These are phyloP conservation scores for Colius striatus DNA, from an alignment of 2,113 vertebrate species.

Conservation along the genomic window DNA sequence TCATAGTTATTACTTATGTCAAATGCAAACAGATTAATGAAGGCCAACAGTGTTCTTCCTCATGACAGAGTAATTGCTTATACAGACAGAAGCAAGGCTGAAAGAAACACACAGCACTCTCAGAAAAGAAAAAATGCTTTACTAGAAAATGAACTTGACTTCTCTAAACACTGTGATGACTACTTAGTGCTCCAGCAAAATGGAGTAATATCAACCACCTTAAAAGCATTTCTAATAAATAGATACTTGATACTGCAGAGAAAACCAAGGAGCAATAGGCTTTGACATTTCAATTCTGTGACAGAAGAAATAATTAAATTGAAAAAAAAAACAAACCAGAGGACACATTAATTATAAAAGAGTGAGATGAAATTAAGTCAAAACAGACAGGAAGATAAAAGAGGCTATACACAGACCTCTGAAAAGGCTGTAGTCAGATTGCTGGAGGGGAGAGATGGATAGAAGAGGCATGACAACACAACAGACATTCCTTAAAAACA, in stretches of 20 bases:
- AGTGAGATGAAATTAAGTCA: not conserved
- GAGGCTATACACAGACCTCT: not conserved
- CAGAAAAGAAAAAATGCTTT: not conserved
- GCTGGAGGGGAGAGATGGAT: not conserved
- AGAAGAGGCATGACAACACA: too few relatives aligned
- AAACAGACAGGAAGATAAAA: not conserved
- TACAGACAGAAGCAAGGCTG: not conserved
- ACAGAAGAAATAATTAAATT: not conserved
- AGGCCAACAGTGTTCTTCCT: not conserved
- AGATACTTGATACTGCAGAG: not conserved
- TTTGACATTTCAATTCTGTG: not conserved
- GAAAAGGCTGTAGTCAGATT: not conserved
- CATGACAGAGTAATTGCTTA: not conserved
- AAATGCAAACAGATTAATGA: not conserved
- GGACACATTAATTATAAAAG: not conserved
- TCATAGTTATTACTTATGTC: not conserved
- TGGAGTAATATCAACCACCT: not conserved
- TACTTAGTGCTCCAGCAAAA: not conserved
- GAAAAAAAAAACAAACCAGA: not conserved
- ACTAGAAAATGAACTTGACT: slow-evolving; percentile 4
- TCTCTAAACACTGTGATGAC: not conserved
- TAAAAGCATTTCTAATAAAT: slow-evolving; percentile 12
- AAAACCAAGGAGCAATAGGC: not conserved
- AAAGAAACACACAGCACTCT: not conserved
- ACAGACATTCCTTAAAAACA: not conserved